Conservation (phyloP, 2,888 invertebrate genomes). For the Crocallis elinguaria region DNA sequence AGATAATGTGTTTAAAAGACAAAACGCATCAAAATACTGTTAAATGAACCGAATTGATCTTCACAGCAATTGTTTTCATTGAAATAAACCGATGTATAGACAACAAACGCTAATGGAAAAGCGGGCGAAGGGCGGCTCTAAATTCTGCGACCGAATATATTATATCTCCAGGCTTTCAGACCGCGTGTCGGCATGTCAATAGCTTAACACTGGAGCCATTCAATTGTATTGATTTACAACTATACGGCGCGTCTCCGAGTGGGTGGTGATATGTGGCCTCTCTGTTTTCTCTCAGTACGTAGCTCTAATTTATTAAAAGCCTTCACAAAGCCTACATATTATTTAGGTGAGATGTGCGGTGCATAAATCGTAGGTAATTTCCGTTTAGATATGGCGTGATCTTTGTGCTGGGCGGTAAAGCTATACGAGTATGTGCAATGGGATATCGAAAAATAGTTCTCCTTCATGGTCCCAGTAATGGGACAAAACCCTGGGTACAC, state of each 20-base stretch:
- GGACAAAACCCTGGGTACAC: too few relatives aligned
- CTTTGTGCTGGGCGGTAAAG: background rate
- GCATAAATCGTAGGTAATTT: constrained; percentile 25
- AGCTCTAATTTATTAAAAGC: constrained; percentile 54
- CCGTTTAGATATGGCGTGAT: constrained; percentile 11
- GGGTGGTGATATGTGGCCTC: constrained; percentile 63
- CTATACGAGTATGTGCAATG: background rate
- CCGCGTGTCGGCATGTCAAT: constrained; percentile 44
- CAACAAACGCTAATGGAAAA: too few relatives aligned
- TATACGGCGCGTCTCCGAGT: constrained; percentile 49
- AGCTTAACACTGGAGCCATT: constrained; percentile 62
- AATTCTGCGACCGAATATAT: constrained; percentile 3
- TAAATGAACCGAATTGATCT: too few relatives aligned
- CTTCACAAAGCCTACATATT: constrained; percentile 24
- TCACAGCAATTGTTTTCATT: too few relatives aligned
- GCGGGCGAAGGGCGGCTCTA: too few relatives aligned
- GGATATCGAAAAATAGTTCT: too few relatives aligned
- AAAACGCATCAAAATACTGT: too few relatives aligned
- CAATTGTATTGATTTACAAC: constrained; percentile 68
- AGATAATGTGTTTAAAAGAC: too few relatives aligned
- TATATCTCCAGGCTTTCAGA: constrained; percentile 9
- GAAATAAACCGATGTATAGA: too few relatives aligned
- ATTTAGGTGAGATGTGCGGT: constrained; percentile 9
- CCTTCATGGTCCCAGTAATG: too few relatives aligned
- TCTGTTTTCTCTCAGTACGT: constrained; percentile 47